These are phyloP conservation scores for Vulpes ferrilata DNA, from an alignment of 2,113 vertebrate genomes.

Conservation along the genomic window DNA sequence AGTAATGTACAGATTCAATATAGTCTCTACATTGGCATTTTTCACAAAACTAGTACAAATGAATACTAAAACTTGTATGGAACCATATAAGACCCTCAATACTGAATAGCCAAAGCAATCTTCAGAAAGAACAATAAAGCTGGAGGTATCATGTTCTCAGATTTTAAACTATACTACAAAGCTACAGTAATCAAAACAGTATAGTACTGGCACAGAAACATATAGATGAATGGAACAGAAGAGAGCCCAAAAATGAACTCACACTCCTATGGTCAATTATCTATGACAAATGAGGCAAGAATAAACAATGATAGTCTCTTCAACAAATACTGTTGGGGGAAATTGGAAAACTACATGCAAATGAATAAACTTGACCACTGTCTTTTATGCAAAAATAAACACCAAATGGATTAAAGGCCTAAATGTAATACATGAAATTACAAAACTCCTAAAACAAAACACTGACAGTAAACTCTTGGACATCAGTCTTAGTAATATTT, in stretches of 20 bases:
- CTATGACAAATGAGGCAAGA: background rate
- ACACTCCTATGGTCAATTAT: background rate
- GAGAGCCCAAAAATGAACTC: background rate
- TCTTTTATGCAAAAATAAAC: background rate
- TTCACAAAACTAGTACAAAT: background rate
- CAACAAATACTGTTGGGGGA: background rate
- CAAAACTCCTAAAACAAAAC: background rate
- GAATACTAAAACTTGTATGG: background rate
- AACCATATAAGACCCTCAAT: background rate
- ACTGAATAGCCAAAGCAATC: background rate
- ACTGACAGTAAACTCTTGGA: background rate
- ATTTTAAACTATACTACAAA: background rate
- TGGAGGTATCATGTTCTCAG: background rate
- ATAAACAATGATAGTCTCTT: background rate
- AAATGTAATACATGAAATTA: background rate
- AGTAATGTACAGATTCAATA: background rate
- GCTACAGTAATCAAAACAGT: background rate
- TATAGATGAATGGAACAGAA: background rate
- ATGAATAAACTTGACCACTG: background rate
- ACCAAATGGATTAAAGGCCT: background rate
- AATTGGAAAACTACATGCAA: background rate
- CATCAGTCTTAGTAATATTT: background rate
- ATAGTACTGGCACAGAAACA: background rate
- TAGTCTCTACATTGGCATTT: background rate
- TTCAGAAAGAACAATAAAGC: background rate